Conservation (phyloP, 2,113 vertebrate species). For the Melanostigma gelatinosum region DNA sequence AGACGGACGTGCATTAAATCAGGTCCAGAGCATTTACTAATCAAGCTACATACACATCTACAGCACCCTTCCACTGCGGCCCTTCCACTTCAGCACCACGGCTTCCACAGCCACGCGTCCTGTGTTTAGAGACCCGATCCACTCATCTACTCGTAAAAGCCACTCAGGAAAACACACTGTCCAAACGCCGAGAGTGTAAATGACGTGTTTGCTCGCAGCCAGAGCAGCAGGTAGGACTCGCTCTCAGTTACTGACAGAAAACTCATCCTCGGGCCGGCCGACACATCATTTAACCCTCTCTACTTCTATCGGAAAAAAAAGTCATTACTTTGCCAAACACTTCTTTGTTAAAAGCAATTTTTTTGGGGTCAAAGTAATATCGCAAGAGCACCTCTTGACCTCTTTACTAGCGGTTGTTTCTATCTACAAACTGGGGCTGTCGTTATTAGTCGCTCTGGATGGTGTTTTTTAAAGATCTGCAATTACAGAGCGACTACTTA, state of each 20-base stretch:
- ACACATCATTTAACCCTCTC: conserved; percentile 9
- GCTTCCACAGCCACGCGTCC: conserved; percentile 2
- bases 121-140: conserved; percentile 31
- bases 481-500: conserved; percentile 31
- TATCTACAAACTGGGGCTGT: neutral
- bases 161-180: conserved; percentile 39
- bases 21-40: neutral
- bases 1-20: neutral
- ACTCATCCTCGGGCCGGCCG: neutral
- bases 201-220: conserved; percentile 36
- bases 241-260: conserved; percentile 20
- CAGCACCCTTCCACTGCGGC: neutral
- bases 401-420: neutral
- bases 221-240: conserved; percentile 3
- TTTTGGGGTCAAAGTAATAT: neutral
- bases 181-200: conserved; percentile 60
- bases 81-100: too few relatives aligned
- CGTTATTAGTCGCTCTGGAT: neutral
- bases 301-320: conserved; percentile 6
- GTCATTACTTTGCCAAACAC: conserved; percentile 12
- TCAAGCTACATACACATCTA: neutral
- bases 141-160: conserved; percentile 35
- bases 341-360: conserved; percentile 10
- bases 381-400: neutral
- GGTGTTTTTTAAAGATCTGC: neutral